Conservation (phyloP, 1,140 invertebrate species). For the Scaptomyza hsui region DNA sequence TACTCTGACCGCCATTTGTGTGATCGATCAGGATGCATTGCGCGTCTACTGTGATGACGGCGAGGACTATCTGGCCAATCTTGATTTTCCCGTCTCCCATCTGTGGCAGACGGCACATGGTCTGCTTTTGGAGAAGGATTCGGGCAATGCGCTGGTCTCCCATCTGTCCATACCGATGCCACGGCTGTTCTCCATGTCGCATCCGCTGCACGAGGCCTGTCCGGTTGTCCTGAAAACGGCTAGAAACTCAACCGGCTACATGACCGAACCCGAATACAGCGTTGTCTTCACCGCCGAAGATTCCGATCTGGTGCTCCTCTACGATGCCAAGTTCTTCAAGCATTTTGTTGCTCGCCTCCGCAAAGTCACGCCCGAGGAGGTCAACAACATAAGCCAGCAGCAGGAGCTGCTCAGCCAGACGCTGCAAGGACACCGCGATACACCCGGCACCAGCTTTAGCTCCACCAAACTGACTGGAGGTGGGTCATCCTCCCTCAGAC, state of each 20-base stretch:
- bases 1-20: constrained; percentile 70
- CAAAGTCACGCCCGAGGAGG: constrained; percentile 90
- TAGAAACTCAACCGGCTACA: constrained; percentile 84
- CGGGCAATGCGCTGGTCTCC: constrained; percentile 71
- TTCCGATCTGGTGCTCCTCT: constrained; percentile 89
- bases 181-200: constrained; percentile 91
- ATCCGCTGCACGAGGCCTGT: constrained; percentile 95
- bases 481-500: no score
- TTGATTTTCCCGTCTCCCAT: constrained; percentile 93
- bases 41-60: constrained; percentile 92
- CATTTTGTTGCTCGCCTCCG: constrained; percentile 94
- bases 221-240: constrained; percentile 90
- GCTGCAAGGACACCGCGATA: constrained; percentile 30
- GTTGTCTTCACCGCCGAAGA: constrained; percentile 87
- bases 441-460: constrained; percentile 43
- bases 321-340: constrained; percentile 89
- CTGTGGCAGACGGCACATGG: constrained; percentile 92
- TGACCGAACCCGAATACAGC: constrained; percentile 86
- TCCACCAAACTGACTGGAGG: constrained; percentile 52
- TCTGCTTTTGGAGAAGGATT: constrained; percentile 89
- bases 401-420: constrained; percentile 61
- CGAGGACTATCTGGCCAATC: constrained; percentile 91
- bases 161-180: constrained; percentile 85
- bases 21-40: constrained; percentile 88
- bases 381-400: constrained; percentile 83